Evolutionary conservation across 92 coral and sea anemone species (phyloP).

Genomic region (Epizoanthus stellaris): DNA sequence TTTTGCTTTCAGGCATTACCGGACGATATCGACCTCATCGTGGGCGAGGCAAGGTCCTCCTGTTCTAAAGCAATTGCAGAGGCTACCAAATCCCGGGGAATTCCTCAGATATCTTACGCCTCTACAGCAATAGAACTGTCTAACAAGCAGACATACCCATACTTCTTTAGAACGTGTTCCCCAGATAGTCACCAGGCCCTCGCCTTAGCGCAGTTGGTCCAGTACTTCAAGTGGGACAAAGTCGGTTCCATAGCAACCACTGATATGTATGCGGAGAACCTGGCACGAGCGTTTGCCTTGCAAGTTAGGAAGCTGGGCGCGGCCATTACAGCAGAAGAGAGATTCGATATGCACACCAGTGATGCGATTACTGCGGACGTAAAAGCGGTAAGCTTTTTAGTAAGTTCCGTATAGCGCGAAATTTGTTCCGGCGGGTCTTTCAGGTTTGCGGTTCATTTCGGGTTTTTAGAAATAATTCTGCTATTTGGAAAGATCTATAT

Average conservation of each 20-base stretch:
- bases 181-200: constrained; percentile 86
- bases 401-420: neutral
- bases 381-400: constrained; percentile 51
- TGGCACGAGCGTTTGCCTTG: constrained; percentile 82
- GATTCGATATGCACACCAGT: constrained; percentile 77
- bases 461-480: too few relatives aligned
- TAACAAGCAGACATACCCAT: constrained; percentile 84
- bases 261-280: constrained; percentile 84
- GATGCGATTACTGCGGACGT: constrained; percentile 72
- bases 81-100: constrained; percentile 78
- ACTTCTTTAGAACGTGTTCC: constrained; percentile 96
- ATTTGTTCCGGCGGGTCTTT: neutral
- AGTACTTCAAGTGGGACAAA: constrained; percentile 78
- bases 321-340: constrained; percentile 80
- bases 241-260: constrained; percentile 90
- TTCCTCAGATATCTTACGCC: constrained; percentile 97
- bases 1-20: constrained; percentile 73
- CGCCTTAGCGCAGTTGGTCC: constrained; percentile 85
- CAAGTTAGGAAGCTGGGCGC: constrained; percentile 81
- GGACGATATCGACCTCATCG: constrained; percentile 83
- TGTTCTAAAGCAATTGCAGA: constrained; percentile 94
- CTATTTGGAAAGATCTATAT: too few relatives aligned
- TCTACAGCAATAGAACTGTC: constrained; percentile 88
- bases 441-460: neutral
- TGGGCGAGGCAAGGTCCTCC: constrained; percentile 95